Conservation (phyloP, 2,888 invertebrate genomes). For the Thyatira batis region DNA sequence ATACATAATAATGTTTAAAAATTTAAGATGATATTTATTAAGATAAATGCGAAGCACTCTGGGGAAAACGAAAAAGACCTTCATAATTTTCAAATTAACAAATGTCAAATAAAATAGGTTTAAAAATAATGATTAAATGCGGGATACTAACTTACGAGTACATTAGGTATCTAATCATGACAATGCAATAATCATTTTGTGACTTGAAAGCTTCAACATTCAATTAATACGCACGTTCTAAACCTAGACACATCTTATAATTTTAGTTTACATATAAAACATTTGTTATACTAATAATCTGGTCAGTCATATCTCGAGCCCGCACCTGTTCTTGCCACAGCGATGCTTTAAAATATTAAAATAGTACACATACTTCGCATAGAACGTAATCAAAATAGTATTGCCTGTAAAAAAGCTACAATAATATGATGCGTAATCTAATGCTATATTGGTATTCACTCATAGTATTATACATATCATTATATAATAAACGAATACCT, state of each 20-base stretch:
- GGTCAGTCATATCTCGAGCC: conserved; percentile 71
- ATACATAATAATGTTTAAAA: background rate
- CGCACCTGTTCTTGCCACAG: conserved; percentile 64
- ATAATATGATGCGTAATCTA: conserved; percentile 10
- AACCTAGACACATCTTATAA: conserved; percentile 56
- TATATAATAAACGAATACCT: background rate
- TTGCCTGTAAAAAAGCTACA: conserved; percentile 21
- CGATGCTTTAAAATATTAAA: conserved; percentile 31
- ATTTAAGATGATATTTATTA: background rate
- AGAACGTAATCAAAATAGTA: background rate
- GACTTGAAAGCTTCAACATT: conserved; percentile 58
- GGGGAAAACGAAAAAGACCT: background rate
- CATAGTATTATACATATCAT: background rate
- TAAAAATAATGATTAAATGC: background rate
- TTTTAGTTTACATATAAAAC: conserved; percentile 64
- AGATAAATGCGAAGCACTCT: background rate
- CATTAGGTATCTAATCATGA: conserved; percentile 25
- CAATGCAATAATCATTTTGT: conserved; percentile 49
- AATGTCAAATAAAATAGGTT: background rate
- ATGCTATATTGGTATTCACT: conserved; percentile 9
- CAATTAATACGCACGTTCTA: conserved; percentile 64
- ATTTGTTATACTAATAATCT: conserved; percentile 65
- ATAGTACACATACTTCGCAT: conserved; percentile 10
- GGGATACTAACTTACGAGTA: background rate
- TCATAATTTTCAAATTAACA: too few species aligned